phyloP scores from a whole-genome alignment of 1,140 invertebrate species.

The Mizuhopecten yessoensis region DNA sequence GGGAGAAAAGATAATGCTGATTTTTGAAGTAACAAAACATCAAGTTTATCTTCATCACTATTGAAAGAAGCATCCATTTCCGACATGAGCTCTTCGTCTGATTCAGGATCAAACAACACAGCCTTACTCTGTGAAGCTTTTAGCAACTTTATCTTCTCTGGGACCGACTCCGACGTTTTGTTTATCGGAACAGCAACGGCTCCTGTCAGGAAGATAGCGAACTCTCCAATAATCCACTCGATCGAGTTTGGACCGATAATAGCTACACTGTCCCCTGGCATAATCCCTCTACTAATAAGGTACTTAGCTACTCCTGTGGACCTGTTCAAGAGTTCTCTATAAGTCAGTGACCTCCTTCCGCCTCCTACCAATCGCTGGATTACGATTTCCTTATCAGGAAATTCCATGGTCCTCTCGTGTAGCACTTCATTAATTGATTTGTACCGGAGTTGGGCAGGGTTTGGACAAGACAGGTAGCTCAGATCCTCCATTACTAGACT shows the following conservation, averaged over 20 bases:
- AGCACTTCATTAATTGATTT: too few relatives aligned
- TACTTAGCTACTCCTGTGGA: slow-evolving; percentile 17
- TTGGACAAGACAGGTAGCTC: too few relatives aligned
- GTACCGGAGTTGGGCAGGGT: too few relatives aligned
- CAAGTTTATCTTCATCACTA: background rate
- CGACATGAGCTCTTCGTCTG: background rate
- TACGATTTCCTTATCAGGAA: too few relatives aligned
- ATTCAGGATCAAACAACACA: background rate
- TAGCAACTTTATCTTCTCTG: background rate
- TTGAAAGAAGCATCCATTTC: background rate
- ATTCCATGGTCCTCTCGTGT: too few relatives aligned
- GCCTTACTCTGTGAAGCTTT: background rate
- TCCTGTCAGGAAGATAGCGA: background rate
- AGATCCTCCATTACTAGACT: too few relatives aligned
- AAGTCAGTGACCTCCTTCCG: too few relatives aligned
- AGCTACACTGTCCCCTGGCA: slow-evolving; percentile 43
- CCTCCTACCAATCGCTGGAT: too few relatives aligned
- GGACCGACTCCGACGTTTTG: background rate
- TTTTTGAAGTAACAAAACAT: background rate
- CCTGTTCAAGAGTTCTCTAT: background rate
- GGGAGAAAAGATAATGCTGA: background rate
- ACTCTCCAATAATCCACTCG: background rate
- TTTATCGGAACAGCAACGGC: background rate
- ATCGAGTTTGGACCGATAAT: background rate
- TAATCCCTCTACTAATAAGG: slow-evolving; percentile 30